Conservation (phyloP, 92 coral and sea anemone genomes). For the Metridium senile region DNA sequence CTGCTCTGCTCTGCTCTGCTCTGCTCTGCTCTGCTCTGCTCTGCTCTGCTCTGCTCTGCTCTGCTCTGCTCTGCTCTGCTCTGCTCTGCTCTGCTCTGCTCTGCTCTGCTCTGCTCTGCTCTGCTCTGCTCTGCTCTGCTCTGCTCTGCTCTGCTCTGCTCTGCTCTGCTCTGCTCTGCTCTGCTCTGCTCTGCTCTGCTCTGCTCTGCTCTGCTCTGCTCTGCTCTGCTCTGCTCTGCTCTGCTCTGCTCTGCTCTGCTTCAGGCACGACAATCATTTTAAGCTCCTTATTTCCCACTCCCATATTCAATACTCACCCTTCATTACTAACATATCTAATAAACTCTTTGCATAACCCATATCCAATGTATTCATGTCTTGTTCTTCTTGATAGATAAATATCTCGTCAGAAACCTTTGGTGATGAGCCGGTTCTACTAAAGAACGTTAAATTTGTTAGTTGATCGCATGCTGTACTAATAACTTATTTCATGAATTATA, state of each 20-base stretch:
- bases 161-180: background rate
- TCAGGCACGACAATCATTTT: too few species aligned
- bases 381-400: background rate
- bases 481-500: background rate
- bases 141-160: background rate
- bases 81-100: background rate
- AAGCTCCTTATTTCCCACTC: too few species aligned
- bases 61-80: too few species aligned
- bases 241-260: background rate
- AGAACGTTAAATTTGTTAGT: slow-evolving; percentile 23
- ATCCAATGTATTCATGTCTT: too few species aligned
- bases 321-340: too few species aligned
- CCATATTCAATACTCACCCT: too few species aligned
- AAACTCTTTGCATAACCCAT: too few species aligned
- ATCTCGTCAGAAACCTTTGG: slow-evolving; percentile 14
- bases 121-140: background rate
- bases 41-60: too few species aligned
- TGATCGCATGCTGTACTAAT: background rate
- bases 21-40: too few species aligned
- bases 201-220: background rate
- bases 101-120: background rate
- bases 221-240: background rate
- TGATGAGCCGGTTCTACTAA: slow-evolving; percentile 25
- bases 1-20: too few species aligned
- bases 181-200: background rate